Conservation (phyloP, 2,888 invertebrate genomes). For the Tenodera sinensis region DNA sequence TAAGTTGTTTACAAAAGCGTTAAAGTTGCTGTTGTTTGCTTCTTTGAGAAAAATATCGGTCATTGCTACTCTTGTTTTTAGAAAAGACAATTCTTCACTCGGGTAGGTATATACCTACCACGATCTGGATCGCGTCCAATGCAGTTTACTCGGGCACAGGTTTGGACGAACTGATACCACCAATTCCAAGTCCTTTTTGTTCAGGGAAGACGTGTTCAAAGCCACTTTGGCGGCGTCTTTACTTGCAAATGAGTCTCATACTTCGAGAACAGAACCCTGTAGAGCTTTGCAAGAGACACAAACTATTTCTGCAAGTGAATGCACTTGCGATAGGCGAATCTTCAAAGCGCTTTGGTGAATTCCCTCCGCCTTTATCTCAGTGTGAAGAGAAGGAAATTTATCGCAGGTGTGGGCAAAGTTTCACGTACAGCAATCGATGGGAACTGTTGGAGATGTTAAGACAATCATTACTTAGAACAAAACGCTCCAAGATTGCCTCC, state of each 20-base stretch:
- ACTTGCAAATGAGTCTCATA: not conserved
- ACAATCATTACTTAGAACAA: not conserved
- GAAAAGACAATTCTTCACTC: too few relatives aligned
- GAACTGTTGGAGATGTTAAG: not conserved
- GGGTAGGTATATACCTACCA: too few relatives aligned
- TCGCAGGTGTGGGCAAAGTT: not conserved
- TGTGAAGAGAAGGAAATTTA: not conserved
- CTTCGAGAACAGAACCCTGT: not conserved
- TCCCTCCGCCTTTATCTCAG: not conserved
- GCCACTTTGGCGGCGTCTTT: not conserved
- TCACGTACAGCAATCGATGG: not conserved
- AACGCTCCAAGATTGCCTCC: not conserved
- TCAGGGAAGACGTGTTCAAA: not conserved
- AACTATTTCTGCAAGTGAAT: not conserved
- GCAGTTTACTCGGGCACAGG: too few relatives aligned
- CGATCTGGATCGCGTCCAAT: too few relatives aligned
- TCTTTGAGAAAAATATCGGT: too few relatives aligned
- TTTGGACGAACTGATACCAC: too few relatives aligned
- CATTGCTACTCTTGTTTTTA: too few relatives aligned
- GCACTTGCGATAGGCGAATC: not conserved
- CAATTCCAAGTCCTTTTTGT: not conserved
- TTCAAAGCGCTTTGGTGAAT: not conserved
- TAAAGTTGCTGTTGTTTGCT: too few relatives aligned
- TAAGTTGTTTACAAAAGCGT: too few relatives aligned
- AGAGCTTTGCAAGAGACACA: too few relatives aligned